Evolutionary conservation across 2,113 vertebrate genomes (phyloP).

Genomic region (Prionailurus viverrinus): DNA sequence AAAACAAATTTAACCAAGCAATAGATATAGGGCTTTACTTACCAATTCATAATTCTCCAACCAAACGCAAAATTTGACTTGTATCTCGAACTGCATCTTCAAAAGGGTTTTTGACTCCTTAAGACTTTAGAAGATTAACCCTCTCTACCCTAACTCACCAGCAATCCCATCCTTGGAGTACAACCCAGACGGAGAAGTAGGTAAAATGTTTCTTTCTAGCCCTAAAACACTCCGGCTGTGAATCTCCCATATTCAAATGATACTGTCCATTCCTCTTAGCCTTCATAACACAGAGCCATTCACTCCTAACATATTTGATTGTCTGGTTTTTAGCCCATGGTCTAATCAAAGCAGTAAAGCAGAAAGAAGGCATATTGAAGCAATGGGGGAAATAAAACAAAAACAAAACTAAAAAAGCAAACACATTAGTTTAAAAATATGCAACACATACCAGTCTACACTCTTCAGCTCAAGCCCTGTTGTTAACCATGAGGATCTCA

Average conservation of each 20-base stretch:
- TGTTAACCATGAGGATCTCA: background rate
- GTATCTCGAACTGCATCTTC: background rate
- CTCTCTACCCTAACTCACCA: background rate
- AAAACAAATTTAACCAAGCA: slow-evolving; percentile 16
- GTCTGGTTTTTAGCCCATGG: background rate
- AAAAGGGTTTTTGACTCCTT: background rate
- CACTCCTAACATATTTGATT: slow-evolving; percentile 6
- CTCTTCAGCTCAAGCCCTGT: background rate
- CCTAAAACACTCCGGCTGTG: background rate
- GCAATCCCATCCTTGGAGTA: background rate
- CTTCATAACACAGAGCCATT: background rate
- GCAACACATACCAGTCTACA: background rate
- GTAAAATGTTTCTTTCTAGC: background rate
- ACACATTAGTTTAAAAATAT: background rate
- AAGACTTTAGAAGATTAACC: background rate
- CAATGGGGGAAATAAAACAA: background rate
- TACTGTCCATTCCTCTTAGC: background rate
- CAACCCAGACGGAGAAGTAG: background rate
- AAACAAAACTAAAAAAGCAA: slow-evolving; percentile 6
- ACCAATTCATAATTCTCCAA: background rate
- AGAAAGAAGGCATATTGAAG: background rate
- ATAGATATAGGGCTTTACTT: background rate
- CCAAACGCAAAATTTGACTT: background rate
- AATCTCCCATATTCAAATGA: background rate
- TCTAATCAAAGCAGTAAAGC: slow-evolving; percentile 3